Conservation (phyloP, 2,797 vertebrate genomes). For the Tokudaia tokunoshimensis region DNA sequence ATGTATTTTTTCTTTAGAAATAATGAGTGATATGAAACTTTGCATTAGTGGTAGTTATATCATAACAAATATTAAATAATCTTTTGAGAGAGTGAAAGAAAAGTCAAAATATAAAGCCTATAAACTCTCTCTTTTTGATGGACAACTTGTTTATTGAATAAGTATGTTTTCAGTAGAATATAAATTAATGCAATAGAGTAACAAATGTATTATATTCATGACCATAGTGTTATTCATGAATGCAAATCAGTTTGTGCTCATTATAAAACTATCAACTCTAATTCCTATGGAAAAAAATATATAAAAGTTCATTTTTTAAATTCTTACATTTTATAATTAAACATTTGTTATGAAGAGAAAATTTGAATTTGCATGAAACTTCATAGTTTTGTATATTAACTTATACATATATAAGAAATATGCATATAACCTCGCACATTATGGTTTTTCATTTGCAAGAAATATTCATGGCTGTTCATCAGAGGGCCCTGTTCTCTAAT, state of each 20-base stretch:
- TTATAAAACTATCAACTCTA: not conserved
- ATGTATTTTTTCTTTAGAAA: not conserved
- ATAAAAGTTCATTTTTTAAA: not conserved
- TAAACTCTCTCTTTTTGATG: not conserved
- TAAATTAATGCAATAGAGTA: not conserved
- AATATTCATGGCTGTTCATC: constrained; percentile 13
- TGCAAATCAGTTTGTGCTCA: not conserved
- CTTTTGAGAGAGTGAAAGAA: not conserved
- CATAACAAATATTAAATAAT: constrained; percentile 17
- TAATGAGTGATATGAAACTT: not conserved
- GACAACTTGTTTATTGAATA: not conserved
- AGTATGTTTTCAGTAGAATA: not conserved
- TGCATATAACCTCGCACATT: not conserved
- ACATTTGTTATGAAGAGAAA: constrained; percentile 21
- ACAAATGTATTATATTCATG: not conserved
- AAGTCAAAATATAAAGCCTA: not conserved
- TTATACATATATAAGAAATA: not conserved
- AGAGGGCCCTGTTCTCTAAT: constrained; percentile 27
- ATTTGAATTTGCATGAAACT: not conserved
- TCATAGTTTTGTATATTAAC: not conserved
- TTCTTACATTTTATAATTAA: not conserved
- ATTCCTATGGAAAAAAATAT: not conserved
- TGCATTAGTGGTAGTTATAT: not conserved
- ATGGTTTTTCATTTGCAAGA: constrained; percentile 52
- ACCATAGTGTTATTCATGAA: not conserved